Conservation (phyloP, 2,888 invertebrate species). For the Chloroclysta siterata region DNA sequence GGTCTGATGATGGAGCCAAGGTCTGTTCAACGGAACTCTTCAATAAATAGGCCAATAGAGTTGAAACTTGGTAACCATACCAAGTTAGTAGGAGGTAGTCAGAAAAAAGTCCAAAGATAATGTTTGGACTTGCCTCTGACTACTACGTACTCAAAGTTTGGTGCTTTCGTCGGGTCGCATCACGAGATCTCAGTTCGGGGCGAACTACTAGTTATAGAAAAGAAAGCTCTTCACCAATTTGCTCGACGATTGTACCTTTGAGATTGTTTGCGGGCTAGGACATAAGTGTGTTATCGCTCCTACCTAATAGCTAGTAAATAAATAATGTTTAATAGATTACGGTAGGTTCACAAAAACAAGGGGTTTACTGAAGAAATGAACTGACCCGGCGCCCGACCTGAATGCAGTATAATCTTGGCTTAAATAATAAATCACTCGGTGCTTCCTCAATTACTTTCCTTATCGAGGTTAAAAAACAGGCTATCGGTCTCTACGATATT, state of each 20-base stretch:
- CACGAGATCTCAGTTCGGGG: too few species aligned
- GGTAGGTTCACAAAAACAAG: conserved; percentile 26
- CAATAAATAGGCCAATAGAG: too few species aligned
- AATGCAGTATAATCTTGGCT: conserved; percentile 41
- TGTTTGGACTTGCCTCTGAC: too few species aligned
- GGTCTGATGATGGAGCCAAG: too few species aligned
- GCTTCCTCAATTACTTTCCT: conserved; percentile 69
- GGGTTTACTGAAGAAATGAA: conserved; percentile 57
- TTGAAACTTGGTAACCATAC: too few species aligned
- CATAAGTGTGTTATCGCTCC: neutral
- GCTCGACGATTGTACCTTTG: neutral
- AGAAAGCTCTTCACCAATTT: too few species aligned
- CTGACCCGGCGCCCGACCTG: conserved; percentile 42
- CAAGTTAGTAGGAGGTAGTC: too few species aligned
- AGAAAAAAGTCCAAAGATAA: too few species aligned
- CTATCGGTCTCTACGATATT: conserved; percentile 57
- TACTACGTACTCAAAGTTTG: too few species aligned
- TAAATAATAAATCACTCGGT: conserved; percentile 58
- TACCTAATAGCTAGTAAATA: neutral
- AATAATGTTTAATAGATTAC: conserved; percentile 9
- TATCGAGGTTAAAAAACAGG: conserved; percentile 68
- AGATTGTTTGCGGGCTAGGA: neutral
- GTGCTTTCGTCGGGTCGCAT: too few species aligned
- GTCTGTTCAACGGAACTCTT: too few species aligned
- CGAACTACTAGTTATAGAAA: too few species aligned